Evolutionary conservation across 2,797 vertebrate species (phyloP).

Genomic region (Gallirallus australis): DNA sequence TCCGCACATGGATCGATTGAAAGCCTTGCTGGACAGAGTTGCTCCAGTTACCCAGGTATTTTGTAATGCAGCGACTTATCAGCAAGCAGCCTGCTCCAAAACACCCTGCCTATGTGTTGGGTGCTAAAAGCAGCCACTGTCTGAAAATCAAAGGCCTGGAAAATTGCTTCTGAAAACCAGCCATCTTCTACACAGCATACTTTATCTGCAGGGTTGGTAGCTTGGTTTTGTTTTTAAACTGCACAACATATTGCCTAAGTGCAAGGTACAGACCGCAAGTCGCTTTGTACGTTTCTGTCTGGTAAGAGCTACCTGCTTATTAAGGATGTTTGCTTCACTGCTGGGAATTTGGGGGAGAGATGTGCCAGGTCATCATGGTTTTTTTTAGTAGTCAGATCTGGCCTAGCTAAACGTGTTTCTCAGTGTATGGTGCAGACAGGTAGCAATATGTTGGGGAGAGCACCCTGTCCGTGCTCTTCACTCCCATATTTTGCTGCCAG

Average conservation of each 20-base stretch:
- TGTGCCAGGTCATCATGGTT: neutral
- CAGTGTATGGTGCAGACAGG: neutral
- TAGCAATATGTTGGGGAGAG: neutral
- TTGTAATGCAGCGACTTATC: neutral
- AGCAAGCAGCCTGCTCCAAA: neutral
- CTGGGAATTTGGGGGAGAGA: neutral
- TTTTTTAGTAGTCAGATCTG: neutral
- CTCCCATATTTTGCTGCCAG: no score
- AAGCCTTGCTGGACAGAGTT: neutral
- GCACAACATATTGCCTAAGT: neutral
- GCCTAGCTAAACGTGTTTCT: neutral
- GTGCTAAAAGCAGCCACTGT: neutral
- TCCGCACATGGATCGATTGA: fast-evolving
- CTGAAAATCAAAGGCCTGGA: neutral
- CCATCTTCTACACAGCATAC: neutral
- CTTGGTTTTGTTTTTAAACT: neutral
- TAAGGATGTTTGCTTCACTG: neutral
- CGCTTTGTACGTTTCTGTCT: neutral
- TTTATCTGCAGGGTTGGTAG: neutral
- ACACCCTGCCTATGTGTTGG: fast-evolving
- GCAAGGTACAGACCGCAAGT: neutral
- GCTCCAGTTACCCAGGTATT: neutral
- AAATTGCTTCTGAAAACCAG: neutral
- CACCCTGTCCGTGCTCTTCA: neutral
- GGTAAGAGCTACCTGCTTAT: neutral